A percentile compares a stretch with the other conserved stretches of the same genome.
phyloP scores from a whole-genome alignment of 2,113 vertebrate genomes.

The Megaptera novaeangliae region DNA sequence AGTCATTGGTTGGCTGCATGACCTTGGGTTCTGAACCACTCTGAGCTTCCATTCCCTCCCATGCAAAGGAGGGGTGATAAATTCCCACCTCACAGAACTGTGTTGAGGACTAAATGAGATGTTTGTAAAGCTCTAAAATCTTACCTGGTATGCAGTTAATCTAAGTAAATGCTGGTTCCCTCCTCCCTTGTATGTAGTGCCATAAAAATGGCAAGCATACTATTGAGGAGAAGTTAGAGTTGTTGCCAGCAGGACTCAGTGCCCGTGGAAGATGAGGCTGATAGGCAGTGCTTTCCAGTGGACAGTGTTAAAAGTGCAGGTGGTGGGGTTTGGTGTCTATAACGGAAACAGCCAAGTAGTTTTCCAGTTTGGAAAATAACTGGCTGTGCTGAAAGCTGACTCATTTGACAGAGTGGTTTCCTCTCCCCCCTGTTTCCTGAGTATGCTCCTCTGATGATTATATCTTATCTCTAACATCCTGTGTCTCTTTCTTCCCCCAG shows the following conservation, averaged over 20 bases:
- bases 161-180: neutral
- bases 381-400: conserved; percentile 36
- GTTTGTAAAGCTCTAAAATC: neutral
- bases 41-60: neutral
- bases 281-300: neutral
- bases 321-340: conserved; percentile 1
- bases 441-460: neutral
- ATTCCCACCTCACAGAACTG: neutral
- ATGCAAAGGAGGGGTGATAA: neutral
- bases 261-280: neutral
- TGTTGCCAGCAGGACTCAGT: neutral
- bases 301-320: neutral
- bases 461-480: conserved; percentile 8
- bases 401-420: neutral
- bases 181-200: neutral
- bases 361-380: conserved; percentile 59
- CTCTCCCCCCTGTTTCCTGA: neutral
- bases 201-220: neutral
- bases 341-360: conserved; percentile 40
- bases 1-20: neutral
- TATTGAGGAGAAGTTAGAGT: neutral
- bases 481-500: neutral
- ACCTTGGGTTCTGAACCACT: neutral
- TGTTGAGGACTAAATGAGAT: neutral
- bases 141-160: neutral